Percentiles rank a stretch among this genome's conserved stretches.
These are phyloP conservation scores for Thymelicus acteon DNA, from an alignment of 2,888 invertebrate species.

Conservation along the genomic window DNA sequence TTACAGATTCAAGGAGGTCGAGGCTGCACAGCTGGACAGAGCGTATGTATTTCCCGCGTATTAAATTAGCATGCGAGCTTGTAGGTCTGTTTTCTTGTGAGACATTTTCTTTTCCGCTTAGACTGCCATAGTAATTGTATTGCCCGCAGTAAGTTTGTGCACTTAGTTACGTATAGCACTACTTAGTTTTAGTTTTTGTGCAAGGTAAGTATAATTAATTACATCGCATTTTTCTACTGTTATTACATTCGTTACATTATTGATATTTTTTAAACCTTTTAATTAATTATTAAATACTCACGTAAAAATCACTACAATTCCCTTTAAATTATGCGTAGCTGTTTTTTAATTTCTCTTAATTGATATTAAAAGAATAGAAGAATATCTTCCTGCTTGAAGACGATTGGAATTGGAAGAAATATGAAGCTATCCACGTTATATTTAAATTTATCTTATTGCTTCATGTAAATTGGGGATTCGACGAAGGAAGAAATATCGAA, in stretches of 20 bases:
- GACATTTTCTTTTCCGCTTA: conserved; percentile 57
- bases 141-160: conserved; percentile 14
- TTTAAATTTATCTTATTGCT: too few relatives aligned
- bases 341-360: too few relatives aligned
- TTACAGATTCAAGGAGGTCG: conserved; percentile 94
- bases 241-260: not conserved
- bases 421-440: too few relatives aligned
- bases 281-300: too few relatives aligned
- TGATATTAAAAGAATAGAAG: too few relatives aligned
- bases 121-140: conserved; percentile 1
- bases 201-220: conserved; percentile 5
- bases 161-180: conserved; percentile 1
- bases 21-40: conserved; percentile 91
- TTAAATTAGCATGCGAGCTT: conserved; percentile 61
- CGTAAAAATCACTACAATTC: too few relatives aligned
- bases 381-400: too few relatives aligned
- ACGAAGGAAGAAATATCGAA: too few relatives aligned
- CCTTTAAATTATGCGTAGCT: too few relatives aligned
- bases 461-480: too few relatives aligned
- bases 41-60: conserved; percentile 88
- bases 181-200: conserved; percentile 4
- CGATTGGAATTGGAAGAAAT: too few relatives aligned
- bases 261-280: too few relatives aligned
- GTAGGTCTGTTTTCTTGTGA: conserved; percentile 52
- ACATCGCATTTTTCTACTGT: not conserved